Evolutionary conservation across 1,140 invertebrate species (phyloP), one percentile per base, ranked within the genome.

Genomic region (Halictus rubicundus): DNA sequence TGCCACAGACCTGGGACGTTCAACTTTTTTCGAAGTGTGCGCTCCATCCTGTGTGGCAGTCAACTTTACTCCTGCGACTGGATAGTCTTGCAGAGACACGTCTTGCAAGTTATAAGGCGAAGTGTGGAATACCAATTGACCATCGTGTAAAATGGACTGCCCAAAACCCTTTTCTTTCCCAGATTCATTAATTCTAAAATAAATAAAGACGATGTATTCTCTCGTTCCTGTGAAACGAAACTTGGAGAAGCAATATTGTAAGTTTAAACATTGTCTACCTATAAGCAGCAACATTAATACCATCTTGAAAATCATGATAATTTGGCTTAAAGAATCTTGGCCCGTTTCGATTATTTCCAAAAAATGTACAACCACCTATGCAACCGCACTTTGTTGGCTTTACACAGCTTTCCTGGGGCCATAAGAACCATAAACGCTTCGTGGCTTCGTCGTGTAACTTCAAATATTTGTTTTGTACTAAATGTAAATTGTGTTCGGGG

Each of bases 351-450:
- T 98, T 98, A 63, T 94, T 96, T 7, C 98, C 98, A 92, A 99
- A 99, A 93, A 99, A 99, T 21, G 94, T 93, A 90, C 98, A 99
- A 0, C 98, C 98, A 4, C 99, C 99, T 60, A 97, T 96, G 93
- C 99, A 99, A 0, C 98, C 98, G 92, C 99, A 99, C 83, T 96
- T 97, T n/a, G 95, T 94, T 10, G 94, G 87, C 49, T 94, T 92
- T 81, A 94, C 93, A 10, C 94, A 93, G 71, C 87, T 92, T 87
- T 96, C 95, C 81, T 94, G 94, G 1, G 96, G 95, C 98, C 98
- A 99, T 1, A 99, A 92, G 90, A 99, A 99, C 97, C 98, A 99
- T 12, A 99, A 93, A 78, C 98, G 94, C 91, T 97, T 98, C 0
- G 96, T 96, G 80, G 96, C 95, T 52, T 96, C 95, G 92, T 99